These are phyloP conservation scores for Bombylius major DNA, from an alignment of 2,888 invertebrate genomes.

Conservation along the genomic window DNA sequence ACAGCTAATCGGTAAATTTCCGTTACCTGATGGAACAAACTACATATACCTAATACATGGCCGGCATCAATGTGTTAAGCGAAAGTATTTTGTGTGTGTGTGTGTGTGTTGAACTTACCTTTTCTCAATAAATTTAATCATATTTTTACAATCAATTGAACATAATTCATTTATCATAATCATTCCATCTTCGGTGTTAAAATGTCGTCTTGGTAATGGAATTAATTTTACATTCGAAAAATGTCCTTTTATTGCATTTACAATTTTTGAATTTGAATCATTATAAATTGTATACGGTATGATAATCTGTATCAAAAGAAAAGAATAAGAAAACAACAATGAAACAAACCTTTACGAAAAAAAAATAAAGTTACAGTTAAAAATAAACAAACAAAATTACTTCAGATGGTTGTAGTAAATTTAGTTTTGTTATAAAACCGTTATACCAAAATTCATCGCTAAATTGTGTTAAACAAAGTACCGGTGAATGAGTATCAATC, in stretches of 20 bases:
- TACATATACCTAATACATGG: too few species aligned
- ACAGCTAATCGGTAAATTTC: too few species aligned
- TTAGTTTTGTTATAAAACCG: conserved; percentile 68
- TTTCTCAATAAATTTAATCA: conserved; percentile 50
- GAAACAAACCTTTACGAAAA: too few species aligned
- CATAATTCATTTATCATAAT: conserved; percentile 59
- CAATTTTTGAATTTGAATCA: conserved; percentile 43
- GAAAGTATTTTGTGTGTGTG: too few species aligned
- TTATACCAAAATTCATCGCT: conserved; percentile 72
- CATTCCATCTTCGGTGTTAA: conserved; percentile 63
- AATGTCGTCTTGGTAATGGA: conserved; percentile 61
- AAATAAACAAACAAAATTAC: conserved; percentile 30
- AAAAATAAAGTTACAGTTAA: neutral
- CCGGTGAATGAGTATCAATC: conserved; percentile 61
- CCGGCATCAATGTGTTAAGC: too few species aligned
- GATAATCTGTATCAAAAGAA: conserved; percentile 45
- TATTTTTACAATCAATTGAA: conserved; percentile 53
- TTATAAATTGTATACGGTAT: conserved; percentile 67
- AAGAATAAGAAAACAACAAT: neutral
- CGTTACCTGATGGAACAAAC: too few species aligned
- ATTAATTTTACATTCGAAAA: conserved; percentile 51
- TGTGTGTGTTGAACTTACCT: conserved; percentile 41
- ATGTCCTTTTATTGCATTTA: conserved; percentile 44
- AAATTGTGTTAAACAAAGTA: conserved; percentile 71
- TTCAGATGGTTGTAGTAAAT: conserved; percentile 63